phyloP scores from a whole-genome alignment of 1,140 invertebrate genomes.

The Venturia canescens region DNA sequence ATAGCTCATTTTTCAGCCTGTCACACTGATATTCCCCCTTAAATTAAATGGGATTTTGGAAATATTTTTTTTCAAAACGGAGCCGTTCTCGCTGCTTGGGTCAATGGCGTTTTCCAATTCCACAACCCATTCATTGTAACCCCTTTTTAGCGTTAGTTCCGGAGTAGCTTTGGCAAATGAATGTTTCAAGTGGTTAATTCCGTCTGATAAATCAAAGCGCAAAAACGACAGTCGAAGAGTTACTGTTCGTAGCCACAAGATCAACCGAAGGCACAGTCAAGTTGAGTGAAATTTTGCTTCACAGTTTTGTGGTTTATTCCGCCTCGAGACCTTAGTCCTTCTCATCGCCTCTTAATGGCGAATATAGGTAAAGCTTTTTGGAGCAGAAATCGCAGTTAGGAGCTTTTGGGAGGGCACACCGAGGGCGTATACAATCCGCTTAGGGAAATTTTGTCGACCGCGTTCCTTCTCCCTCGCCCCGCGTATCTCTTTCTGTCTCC shows the following conservation, averaged over 20 bases:
- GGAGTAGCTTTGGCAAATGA: too few species aligned
- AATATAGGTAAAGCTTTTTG: constrained; percentile 44
- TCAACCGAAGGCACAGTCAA: background rate
- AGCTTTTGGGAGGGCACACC: constrained; percentile 38
- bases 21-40: too few species aligned
- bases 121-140: too few species aligned
- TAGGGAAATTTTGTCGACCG: constrained; percentile 44
- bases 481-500: background rate
- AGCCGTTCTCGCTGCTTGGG: too few species aligned
- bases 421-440: constrained; percentile 44
- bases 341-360: constrained; percentile 25
- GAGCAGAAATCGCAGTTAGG: constrained; percentile 39
- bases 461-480: constrained; percentile 10
- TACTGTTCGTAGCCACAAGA: background rate
- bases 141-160: too few species aligned
- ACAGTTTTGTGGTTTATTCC: constrained; percentile 21
- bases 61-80: too few species aligned
- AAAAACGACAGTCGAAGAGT: background rate
- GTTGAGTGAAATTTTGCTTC: background rate
- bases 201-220: background rate
- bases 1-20: too few species aligned
- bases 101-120: too few species aligned
- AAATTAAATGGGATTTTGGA: too few species aligned
- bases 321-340: background rate
- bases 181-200: too few species aligned